phyloP scores from a whole-genome alignment of 1,140 invertebrate genomes.

The Dolichoris vasculosae region DNA sequence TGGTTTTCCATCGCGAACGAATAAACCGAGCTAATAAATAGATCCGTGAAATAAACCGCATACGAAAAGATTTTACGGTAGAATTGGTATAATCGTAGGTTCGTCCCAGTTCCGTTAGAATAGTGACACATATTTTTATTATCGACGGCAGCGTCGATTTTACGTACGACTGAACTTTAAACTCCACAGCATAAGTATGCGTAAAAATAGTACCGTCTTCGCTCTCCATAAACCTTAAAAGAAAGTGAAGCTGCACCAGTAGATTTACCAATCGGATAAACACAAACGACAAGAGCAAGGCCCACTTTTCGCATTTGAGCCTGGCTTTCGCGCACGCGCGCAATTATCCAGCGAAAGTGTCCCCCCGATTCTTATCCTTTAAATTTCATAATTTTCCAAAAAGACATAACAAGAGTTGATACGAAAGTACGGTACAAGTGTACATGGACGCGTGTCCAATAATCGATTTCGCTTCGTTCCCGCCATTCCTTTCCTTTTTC shows the following conservation, averaged over 20 bases:
- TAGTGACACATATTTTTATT: too few relatives aligned
- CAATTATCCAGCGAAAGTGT: slow-evolving; percentile 23
- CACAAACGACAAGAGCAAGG: neutral
- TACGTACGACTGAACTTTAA: too few relatives aligned
- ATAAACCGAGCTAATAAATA: too few relatives aligned
- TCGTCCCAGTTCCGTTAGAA: too few relatives aligned
- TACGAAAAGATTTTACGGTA: too few relatives aligned
- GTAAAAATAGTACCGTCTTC: neutral
- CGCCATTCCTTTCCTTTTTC: neutral
- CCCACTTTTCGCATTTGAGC: neutral
- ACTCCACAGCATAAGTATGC: too few relatives aligned
- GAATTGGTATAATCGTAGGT: too few relatives aligned
- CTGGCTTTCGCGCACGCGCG: neutral
- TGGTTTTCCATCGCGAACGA: too few relatives aligned
- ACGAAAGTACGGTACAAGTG: too few relatives aligned
- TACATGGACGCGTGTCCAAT: neutral
- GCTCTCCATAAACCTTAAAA: neutral
- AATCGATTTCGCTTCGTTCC: slow-evolving; percentile 1
- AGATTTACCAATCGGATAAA: slow-evolving; percentile 12
- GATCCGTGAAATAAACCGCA: too few relatives aligned
- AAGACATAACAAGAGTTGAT: slow-evolving; percentile 27
- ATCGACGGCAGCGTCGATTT: too few relatives aligned
- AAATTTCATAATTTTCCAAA: slow-evolving; percentile 48
- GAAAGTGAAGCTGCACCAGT: slow-evolving; percentile 32
- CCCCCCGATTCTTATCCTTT: neutral